Percentiles rank a stretch among this genome's conserved stretches.
Conservation (phyloP, 2,797 vertebrate genomes). For the Gallinago solitaria region DNA sequence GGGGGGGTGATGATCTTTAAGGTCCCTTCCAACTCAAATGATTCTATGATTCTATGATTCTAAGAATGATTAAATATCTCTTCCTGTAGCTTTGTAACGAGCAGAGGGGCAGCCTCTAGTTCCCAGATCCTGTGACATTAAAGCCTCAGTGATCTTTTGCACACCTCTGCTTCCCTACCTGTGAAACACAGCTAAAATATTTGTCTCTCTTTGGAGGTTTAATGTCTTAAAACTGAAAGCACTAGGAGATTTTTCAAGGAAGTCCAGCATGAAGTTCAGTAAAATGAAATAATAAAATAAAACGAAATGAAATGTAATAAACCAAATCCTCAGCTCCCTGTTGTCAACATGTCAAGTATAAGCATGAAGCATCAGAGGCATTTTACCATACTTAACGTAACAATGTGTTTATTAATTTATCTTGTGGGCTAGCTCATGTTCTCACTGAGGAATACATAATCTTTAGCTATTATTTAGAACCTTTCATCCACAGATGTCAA, state of each 20-base stretch:
- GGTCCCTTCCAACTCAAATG: too few relatives aligned
- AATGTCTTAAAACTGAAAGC: not conserved
- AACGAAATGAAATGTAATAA: not conserved
- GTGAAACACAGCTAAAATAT: not conserved
- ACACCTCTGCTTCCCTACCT: not conserved
- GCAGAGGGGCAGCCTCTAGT: not conserved
- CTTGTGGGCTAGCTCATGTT: not conserved
- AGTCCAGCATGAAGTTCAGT: not conserved
- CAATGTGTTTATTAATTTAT: slow-evolving; percentile 51
- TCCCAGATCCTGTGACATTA: not conserved
- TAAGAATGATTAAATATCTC: not conserved
- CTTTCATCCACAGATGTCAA: slow-evolving; percentile 32
- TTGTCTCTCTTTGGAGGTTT: not conserved
- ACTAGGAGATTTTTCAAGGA: not conserved
- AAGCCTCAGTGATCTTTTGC: not conserved
- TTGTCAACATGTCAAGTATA: not conserved
- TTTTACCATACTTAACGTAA: slow-evolving; percentile 22
- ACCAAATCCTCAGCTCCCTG: not conserved
- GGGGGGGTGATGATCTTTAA: too few relatives aligned
- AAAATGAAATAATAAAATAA: not conserved
- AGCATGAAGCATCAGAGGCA: not conserved
- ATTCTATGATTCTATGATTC: too few relatives aligned
- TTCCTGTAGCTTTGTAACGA: not conserved
- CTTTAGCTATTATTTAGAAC: slow-evolving; percentile 9
- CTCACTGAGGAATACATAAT: not conserved